Evolutionary conservation across 2,113 vertebrate species (phyloP).

Genomic region (Madoqua kirkii): DNA sequence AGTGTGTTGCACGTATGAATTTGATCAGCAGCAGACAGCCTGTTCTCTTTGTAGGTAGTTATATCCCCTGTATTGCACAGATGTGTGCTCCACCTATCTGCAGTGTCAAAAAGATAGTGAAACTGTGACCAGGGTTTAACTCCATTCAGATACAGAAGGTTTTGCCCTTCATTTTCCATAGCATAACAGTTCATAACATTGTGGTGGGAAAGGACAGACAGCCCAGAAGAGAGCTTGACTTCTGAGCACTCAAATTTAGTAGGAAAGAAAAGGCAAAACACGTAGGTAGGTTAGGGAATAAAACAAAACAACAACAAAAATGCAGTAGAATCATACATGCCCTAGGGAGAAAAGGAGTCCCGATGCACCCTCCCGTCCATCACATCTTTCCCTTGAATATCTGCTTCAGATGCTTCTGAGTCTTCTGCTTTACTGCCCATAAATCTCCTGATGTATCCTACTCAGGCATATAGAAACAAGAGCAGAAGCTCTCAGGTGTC

Average conservation of each 20-base stretch:
- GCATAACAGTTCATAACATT: background rate
- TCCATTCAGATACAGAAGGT: no score
- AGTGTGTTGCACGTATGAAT: accelerated
- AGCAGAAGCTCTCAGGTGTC: background rate
- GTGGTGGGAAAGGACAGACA: background rate
- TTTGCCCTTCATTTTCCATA: background rate
- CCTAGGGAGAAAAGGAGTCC: background rate
- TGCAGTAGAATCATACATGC: accelerated
- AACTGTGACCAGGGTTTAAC: background rate
- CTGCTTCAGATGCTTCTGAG: background rate
- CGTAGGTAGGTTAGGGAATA: background rate
- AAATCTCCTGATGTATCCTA: background rate
- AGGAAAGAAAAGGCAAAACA: background rate
- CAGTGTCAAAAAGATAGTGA: background rate
- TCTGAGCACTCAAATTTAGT: background rate
- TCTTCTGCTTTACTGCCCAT: accelerated
- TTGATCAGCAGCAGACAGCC: background rate
- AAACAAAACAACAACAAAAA: background rate
- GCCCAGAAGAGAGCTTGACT: no score
- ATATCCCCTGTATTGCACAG: accelerated
- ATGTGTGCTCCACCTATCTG: background rate
- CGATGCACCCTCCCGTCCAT: accelerated
- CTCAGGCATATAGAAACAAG: accelerated
- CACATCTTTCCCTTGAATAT: background rate
- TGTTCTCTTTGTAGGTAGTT: accelerated